phyloP scores from a whole-genome alignment of 2,113 vertebrate genomes.

The Callochromis pleurospilus region DNA sequence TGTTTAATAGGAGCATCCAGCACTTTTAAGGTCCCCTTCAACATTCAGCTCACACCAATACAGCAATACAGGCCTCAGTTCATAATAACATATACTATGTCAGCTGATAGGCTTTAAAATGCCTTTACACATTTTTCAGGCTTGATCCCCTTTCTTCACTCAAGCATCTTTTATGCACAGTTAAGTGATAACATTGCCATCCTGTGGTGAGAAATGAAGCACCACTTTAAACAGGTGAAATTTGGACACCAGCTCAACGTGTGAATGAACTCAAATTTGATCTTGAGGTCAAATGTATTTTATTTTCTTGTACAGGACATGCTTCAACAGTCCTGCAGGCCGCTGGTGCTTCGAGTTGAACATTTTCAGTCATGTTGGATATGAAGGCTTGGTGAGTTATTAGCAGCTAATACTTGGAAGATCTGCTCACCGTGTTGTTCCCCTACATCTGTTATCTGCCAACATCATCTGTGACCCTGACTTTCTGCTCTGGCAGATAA shows the following conservation, averaged over 20 bases:
- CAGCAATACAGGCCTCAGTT: neutral
- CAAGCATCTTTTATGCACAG: neutral
- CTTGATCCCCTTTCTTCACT: neutral
- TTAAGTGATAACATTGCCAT: neutral
- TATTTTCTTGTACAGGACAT: neutral
- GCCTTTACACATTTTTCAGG: neutral
- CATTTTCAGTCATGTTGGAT: neutral
- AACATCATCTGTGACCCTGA: neutral
- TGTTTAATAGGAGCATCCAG: neutral
- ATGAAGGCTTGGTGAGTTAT: neutral
- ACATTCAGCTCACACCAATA: neutral
- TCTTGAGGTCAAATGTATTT: neutral
- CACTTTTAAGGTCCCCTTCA: neutral
- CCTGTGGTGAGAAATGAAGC: neutral
- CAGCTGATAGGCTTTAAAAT: neutral
- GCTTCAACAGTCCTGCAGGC: neutral
- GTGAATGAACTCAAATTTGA: neutral
- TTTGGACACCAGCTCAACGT: neutral
- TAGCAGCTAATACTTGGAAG: neutral
- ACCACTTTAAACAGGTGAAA: neutral
- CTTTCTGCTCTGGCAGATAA: neutral
- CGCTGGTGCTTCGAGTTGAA: neutral
- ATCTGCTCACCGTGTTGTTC: neutral
- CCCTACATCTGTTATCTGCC: neutral
- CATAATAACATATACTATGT: neutral